Percentiles rank a stretch among this genome's conserved stretches.
Evolutionary conservation across 2,888 invertebrate species (phyloP).

Genomic region (Bruchidius siliquastri): DNA sequence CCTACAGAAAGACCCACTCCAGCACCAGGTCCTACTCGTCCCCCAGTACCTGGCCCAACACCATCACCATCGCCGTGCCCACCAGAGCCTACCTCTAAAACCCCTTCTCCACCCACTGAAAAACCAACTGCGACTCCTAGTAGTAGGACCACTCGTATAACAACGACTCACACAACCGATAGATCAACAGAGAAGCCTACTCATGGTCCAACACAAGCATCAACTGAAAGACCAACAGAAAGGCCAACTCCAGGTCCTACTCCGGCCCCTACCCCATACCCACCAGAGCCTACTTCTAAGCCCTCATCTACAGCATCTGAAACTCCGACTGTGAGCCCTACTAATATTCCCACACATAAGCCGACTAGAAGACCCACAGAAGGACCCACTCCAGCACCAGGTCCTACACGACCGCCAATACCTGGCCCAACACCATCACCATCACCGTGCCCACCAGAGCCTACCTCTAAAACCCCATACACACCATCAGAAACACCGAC

Average conservation of each 20-base stretch:
- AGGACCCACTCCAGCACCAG: not conserved
- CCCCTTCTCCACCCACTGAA: no score
- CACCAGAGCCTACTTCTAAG: not conserved
- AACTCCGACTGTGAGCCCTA: not conserved
- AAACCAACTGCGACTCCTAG: no score
- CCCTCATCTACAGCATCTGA: not conserved
- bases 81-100: constrained; percentile 1
- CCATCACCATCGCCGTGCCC: no score
- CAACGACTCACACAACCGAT: constrained; percentile 1
- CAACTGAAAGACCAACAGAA: not conserved
- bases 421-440: no score
- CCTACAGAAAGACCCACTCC: not conserved
- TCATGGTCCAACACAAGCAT: not conserved
- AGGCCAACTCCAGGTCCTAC: not conserved
- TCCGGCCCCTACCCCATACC: not conserved
- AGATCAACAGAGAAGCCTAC: not conserved
- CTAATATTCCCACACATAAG: not conserved
- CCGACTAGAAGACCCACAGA: not conserved
- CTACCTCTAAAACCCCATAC: no score
- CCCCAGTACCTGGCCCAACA: no score
- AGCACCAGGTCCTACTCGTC: not conserved
- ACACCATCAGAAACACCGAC: no score
- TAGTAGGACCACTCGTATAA: no score
- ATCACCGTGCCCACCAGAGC: no score
- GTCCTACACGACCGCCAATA: not conserved